Conservation (phyloP, 2,113 vertebrate genomes). For the Rhadina sibilatrix region DNA sequence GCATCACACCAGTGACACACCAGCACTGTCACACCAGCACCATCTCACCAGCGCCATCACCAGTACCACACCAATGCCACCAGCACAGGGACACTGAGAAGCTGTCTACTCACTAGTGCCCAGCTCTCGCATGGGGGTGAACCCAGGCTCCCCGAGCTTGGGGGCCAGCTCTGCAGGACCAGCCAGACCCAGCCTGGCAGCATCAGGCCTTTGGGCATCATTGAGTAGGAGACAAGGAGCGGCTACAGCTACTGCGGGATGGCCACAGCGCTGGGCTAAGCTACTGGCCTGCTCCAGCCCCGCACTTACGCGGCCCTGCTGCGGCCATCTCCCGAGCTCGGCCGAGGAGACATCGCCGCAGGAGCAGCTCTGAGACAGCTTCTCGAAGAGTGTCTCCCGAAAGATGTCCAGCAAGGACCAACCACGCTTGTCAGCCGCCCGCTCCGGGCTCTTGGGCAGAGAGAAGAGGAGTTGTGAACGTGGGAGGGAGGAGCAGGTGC, state of each 20-base stretch:
- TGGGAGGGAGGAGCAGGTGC: not conserved
- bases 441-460: conserved; percentile 54
- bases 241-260: not conserved
- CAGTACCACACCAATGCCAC: not conserved
- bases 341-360: conserved; percentile 76
- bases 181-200: not conserved
- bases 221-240: not conserved
- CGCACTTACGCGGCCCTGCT: conserved; percentile 74
- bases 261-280: conserved; percentile 1
- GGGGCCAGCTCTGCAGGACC: not conserved
- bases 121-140: rapidly evolving
- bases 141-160: not conserved
- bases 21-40: not conserved
- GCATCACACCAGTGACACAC: not conserved
- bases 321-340: conserved; percentile 54
- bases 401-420: conserved; percentile 85
- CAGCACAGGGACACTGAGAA: not conserved
- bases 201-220: not conserved
- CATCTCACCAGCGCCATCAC: not conserved
- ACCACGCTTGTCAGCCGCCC: conserved; percentile 66
- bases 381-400: conserved; percentile 75
- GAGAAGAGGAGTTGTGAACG: conserved; percentile 54
- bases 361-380: conserved; percentile 80
- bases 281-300: conserved; percentile 27
- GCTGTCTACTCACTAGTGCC: not conserved